Conservation (phyloP, 2,888 invertebrate species). For the Blera fallax region DNA sequence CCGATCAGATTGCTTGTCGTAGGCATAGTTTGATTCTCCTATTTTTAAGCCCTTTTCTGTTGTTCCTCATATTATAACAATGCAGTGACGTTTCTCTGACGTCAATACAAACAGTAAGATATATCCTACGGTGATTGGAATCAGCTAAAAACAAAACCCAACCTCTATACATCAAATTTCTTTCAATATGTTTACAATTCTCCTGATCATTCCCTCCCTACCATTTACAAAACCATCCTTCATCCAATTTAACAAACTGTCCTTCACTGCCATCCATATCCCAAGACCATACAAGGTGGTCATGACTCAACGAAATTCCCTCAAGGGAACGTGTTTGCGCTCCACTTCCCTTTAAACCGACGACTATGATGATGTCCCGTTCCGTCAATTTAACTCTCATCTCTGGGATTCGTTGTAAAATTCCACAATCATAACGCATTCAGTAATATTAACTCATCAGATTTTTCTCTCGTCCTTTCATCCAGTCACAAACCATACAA, state of each 20-base stretch:
- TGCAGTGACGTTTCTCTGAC: no score
- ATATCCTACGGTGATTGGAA: not conserved
- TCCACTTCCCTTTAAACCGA: conserved; percentile 24
- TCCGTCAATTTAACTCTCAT: conserved; percentile 20
- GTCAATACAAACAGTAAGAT: not conserved
- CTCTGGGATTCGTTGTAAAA: not conserved
- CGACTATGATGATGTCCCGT: conserved; percentile 10
- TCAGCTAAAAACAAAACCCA: not conserved
- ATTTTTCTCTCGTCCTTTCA: conserved; percentile 3
- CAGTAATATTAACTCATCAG: conserved; percentile 43
- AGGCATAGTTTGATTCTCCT: no score
- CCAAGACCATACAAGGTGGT: not conserved
- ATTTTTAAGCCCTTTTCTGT: no score
- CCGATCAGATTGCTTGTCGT: no score
- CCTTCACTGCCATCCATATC: not conserved
- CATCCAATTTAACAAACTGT: not conserved
- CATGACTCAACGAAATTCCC: conserved; percentile 16
- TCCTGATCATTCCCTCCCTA: not conserved
- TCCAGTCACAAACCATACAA: not conserved
- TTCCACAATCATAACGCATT: conserved; percentile 35
- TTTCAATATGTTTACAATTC: conserved; percentile 6
- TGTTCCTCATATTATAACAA: no score
- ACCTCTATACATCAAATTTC: not conserved
- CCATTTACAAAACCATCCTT: not conserved
- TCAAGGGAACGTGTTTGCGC: conserved; percentile 4